Evolutionary conservation across 2,113 vertebrate genomes (phyloP), one percentile per base, ranked within the genome.

Genomic region (Sisor rabdophorus): DNA sequence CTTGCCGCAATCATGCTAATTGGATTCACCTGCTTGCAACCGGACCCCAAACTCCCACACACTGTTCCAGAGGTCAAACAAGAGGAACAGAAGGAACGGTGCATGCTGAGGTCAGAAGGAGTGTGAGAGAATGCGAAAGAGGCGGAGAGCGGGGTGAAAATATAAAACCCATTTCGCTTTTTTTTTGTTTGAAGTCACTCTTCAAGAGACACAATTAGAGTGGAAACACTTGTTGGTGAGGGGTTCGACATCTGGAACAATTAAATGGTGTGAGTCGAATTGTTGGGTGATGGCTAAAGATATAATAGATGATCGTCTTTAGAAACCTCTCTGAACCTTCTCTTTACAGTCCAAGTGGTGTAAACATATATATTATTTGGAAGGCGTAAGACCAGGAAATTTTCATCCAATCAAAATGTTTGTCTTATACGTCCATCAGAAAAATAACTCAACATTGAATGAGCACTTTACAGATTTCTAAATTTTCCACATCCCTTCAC

Each of bases 201-300:
- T 88, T 88, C 88, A 86, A 89, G 81, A 90, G 87, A 90, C 90
- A 89, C 87, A 90, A 88, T 91, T 89, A 90, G 82, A 83, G 80
- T 83, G 82, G 63, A 83, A 86, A 88, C 60, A 74, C 78, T n/a
- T 58, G 76, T 88, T 69, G 82, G 89, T 89, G 87, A 86, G 88
- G 59, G 88, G 59, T 74, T 81, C 71, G 82, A 87, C 90, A 92
- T 91, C 89, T 89, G 92, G 90, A 64, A 82, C 88, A 86, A 85
- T 91, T 88, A 90, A 89, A 87, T 60, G 73, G 76, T 77, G 78
- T 87, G 87, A 88, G 87, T 86, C 85, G 81, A 89, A 89, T 88
- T 90, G 89, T 91, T 90, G 84, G 73, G 81, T 80, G 84, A 84
- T 67, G 83, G 32, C 6, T 36, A 36, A 36, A 36, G 32, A 6